A percentile compares a stretch with the other conserved stretches of the same genome.
Conservation (phyloP, 2,888 invertebrate species). For the Macrosiphum euphorbiae region DNA sequence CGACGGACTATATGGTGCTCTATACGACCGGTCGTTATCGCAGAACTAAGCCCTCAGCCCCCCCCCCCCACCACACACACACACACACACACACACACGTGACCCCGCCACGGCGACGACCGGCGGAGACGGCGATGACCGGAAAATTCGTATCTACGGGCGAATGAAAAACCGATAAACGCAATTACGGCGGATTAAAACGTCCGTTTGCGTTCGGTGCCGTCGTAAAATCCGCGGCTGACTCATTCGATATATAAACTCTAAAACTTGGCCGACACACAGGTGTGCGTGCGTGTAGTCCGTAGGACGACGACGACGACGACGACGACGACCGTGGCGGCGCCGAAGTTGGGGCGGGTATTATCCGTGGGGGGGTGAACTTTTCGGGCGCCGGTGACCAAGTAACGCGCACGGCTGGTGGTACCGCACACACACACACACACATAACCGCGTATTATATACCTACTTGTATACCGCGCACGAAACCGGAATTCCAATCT, state of each 20-base stretch:
- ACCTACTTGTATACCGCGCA: neutral
- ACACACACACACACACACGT: neutral
- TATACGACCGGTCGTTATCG: constrained; percentile 16
- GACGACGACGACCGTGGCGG: neutral
- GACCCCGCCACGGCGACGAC: neutral
- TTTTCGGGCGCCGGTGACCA: neutral
- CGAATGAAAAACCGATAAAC: constrained; percentile 54
- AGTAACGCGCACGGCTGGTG: neutral
- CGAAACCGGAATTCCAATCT: constrained; percentile 48
- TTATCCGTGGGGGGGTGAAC: neutral
- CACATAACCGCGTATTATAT: neutral
- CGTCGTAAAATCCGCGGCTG: constrained; percentile 37
- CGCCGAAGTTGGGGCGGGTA: neutral
- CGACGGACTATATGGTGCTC: neutral
- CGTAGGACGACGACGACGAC: neutral
- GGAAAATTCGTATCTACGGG: constrained; percentile 6
- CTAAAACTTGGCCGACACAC: neutral
- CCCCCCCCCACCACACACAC: fast-evolving
- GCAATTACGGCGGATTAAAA: constrained; percentile 53
- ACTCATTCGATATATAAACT: neutral
- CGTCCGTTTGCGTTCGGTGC: constrained; percentile 43
- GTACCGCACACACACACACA: neutral
- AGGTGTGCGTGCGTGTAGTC: neutral
- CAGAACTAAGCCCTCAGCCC: neutral
- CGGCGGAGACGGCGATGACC: neutral